Evolutionary conservation across 2,113 vertebrate species (phyloP).

Genomic region (Pelecanus crispus): DNA sequence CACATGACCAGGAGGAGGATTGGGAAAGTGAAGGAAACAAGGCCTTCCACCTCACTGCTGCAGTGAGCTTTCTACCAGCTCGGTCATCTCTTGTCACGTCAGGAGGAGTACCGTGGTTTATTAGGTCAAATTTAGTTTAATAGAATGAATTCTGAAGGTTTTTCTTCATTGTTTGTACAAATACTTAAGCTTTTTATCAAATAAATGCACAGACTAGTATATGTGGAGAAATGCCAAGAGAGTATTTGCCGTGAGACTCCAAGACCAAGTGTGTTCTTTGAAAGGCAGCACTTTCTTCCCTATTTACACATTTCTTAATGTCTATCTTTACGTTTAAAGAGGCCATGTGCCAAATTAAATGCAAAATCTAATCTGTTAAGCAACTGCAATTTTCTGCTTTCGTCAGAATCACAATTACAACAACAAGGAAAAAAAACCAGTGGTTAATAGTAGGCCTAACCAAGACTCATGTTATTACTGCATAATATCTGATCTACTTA

Average conservation of each 20-base stretch:
- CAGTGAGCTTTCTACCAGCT: background rate
- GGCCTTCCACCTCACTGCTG: background rate
- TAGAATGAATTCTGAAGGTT: background rate
- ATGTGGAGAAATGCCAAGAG: background rate
- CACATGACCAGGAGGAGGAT: background rate
- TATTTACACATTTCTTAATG: background rate
- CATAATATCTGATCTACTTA: background rate
- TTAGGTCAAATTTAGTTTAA: background rate
- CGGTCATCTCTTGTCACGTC: background rate
- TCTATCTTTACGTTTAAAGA: background rate
- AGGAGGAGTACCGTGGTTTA: background rate
- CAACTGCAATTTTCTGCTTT: background rate
- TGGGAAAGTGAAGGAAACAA: background rate
- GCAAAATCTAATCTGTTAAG: conserved; percentile 9
- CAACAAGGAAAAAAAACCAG: background rate
- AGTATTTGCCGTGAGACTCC: background rate
- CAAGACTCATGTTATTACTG: background rate
- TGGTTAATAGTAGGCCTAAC: background rate
- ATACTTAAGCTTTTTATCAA: background rate
- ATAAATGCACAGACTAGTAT: background rate
- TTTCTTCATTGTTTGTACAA: background rate
- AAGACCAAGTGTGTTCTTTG: background rate
- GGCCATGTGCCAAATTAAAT: background rate
- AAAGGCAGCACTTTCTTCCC: background rate
- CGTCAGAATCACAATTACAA: background rate